Percentiles rank a stretch among this genome's conserved stretches.
phyloP scores from a whole-genome alignment of 1,140 invertebrate genomes.

The Tyrophagus putrescentiae region DNA sequence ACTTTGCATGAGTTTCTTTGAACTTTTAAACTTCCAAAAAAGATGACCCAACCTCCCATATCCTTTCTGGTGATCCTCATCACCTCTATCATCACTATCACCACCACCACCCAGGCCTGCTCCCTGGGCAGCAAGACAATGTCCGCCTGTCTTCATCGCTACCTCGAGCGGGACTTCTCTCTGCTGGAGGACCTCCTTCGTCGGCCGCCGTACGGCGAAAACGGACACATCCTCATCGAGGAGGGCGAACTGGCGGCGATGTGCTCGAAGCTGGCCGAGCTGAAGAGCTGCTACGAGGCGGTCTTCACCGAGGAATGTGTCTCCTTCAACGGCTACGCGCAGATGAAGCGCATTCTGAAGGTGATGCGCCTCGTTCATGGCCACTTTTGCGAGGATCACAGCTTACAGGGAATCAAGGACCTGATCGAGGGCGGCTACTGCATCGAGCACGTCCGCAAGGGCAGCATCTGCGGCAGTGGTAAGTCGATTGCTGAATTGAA shows the following conservation, averaged over 20 bases:
- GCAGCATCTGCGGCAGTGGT: background rate
- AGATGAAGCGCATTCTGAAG: conserved; percentile 6
- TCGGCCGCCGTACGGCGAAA: conserved; percentile 6
- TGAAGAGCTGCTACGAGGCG: conserved; percentile 5
- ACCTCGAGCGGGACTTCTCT: conserved; percentile 9
- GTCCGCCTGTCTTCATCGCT: background rate
- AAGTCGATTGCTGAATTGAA: background rate
- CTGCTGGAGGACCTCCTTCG: conserved; percentile 3
- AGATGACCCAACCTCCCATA: too few species aligned
- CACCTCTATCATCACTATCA: too few species aligned
- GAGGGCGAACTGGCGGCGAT: background rate
- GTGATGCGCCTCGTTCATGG: background rate
- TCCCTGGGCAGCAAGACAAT: background rate
- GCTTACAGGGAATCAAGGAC: background rate
- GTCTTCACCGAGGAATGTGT: background rate
- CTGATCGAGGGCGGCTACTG: conserved; percentile 12
- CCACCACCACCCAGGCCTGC: background rate
- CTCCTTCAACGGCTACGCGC: background rate
- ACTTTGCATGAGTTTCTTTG: background rate
- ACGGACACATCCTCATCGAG: conserved; percentile 13
- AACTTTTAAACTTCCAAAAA: background rate
- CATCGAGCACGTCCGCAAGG: background rate
- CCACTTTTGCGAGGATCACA: background rate
- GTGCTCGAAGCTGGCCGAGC: background rate
- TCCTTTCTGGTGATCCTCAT: too few species aligned